These are phyloP conservation scores for Octonoba sinensis DNA, from an alignment of 2,888 invertebrate genomes.

Conservation along the genomic window DNA sequence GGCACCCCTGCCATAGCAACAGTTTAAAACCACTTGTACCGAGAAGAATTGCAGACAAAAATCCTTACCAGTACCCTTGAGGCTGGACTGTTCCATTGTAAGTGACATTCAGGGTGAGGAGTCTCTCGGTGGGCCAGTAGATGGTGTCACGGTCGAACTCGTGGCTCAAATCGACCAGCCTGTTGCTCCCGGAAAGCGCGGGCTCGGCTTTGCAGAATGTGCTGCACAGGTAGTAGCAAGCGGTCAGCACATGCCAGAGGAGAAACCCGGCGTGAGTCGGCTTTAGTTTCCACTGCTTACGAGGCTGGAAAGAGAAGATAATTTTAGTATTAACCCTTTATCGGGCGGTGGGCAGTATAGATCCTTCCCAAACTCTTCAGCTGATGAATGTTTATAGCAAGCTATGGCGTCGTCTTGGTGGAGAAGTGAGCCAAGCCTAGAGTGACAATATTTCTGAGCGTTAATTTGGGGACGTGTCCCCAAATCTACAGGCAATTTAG, in stretches of 20 bases:
- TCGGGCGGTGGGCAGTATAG: too few relatives aligned
- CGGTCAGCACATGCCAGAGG: constrained; percentile 28
- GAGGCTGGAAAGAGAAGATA: not conserved
- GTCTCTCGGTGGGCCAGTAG: constrained; percentile 51
- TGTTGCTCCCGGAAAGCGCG: not conserved
- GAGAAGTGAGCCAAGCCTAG: too few relatives aligned
- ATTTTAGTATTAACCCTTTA: too few relatives aligned
- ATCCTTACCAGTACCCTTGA: constrained; percentile 26
- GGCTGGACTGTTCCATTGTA: constrained; percentile 26
- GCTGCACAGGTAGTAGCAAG: constrained; percentile 12
- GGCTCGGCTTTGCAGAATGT: not conserved
- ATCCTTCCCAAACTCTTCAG: too few relatives aligned
- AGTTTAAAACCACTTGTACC: too few relatives aligned
- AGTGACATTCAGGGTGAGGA: constrained; percentile 28
- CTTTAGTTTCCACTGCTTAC: constrained; percentile 23
- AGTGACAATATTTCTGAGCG: too few relatives aligned
- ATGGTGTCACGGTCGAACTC: constrained; percentile 38
- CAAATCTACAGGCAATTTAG: too few relatives aligned
- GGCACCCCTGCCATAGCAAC: too few relatives aligned
- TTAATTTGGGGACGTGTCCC: too few relatives aligned
- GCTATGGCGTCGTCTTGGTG: too few relatives aligned
- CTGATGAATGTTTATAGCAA: too few relatives aligned
- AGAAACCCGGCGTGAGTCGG: constrained; percentile 28
- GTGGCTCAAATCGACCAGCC: constrained; percentile 29
- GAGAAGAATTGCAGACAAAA: too few relatives aligned